Evolutionary conservation across 2,888 invertebrate species (phyloP).

Genomic region (Tiliacea citrago): DNA sequence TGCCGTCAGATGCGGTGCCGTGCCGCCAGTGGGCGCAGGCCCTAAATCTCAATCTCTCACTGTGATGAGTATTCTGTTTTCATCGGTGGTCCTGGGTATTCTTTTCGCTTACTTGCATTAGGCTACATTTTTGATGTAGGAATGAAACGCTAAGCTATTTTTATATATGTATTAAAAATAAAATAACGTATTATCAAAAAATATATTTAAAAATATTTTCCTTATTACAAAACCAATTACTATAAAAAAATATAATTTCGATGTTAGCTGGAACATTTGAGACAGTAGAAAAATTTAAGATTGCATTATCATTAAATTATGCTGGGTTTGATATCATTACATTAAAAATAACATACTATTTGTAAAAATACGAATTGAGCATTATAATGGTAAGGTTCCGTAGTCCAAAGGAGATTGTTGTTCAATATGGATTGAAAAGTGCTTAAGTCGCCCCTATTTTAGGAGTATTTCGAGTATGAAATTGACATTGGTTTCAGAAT

Average conservation of each 20-base stretch:
- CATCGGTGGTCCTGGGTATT: too few relatives aligned
- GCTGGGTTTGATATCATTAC: slow-evolving; percentile 47
- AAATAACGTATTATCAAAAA: slow-evolving; percentile 80
- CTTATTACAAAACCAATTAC: slow-evolving; percentile 72
- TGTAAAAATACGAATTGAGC: slow-evolving; percentile 60
- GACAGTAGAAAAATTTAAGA: slow-evolving; percentile 35
- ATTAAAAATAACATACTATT: slow-evolving; percentile 49
- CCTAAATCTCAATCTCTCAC: too few relatives aligned
- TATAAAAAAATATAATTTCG: slow-evolving; percentile 67
- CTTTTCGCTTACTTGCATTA: background rate
- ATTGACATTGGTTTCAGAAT: background rate
- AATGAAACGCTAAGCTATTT: slow-evolving; percentile 2
- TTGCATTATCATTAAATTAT: slow-evolving; percentile 63
- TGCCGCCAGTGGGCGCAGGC: too few relatives aligned
- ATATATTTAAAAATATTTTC: slow-evolving; percentile 72
- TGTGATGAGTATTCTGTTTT: too few relatives aligned
- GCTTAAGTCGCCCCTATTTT: background rate
- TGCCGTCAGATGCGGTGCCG: too few relatives aligned
- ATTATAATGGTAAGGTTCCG: slow-evolving; percentile 47
- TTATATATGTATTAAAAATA: slow-evolving; percentile 55
- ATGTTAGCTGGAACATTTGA: slow-evolving; percentile 45
- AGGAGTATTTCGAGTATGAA: background rate
- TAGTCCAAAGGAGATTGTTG: slow-evolving; percentile 30
- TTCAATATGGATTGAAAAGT: slow-evolving; percentile 1
- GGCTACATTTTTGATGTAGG: background rate